These are phyloP conservation scores for Halocaridina rubra DNA, from an alignment of 2,888 invertebrate species.

Conservation along the genomic window DNA sequence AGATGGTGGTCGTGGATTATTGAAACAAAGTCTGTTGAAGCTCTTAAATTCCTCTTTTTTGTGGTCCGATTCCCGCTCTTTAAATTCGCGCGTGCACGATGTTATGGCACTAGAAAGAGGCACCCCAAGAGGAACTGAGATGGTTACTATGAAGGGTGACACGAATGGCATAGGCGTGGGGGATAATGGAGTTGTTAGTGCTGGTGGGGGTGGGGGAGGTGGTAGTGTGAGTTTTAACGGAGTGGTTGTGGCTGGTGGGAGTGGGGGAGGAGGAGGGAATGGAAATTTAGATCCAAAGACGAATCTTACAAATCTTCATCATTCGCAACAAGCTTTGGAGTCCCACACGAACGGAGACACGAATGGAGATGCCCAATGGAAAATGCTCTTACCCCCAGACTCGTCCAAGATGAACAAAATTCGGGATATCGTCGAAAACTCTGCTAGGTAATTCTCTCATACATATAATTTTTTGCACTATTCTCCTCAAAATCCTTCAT, in stretches of 20 bases:
- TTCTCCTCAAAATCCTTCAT: not conserved
- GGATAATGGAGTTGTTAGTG: not conserved
- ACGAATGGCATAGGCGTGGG: slow-evolving; percentile 40
- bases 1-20: slow-evolving; percentile 32
- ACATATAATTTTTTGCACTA: not conserved
- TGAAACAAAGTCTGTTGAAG: too few species aligned
- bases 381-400: slow-evolving; percentile 14
- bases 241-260: not conserved
- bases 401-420: slow-evolving; percentile 53
- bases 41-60: too few species aligned
- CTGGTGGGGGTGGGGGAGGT: not conserved
- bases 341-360: slow-evolving; percentile 21
- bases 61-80: too few species aligned
- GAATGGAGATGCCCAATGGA: slow-evolving; percentile 42
- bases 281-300: not conserved
- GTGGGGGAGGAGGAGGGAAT: not conserved
- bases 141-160: slow-evolving; percentile 50
- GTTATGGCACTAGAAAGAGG: slow-evolving; percentile 41
- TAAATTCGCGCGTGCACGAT: slow-evolving; percentile 11
- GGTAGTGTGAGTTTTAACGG: not conserved
- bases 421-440: slow-evolving; percentile 46
- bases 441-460: slow-evolving; percentile 27
- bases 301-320: not conserved
- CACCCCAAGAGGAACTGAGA: slow-evolving; percentile 9
- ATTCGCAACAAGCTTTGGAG: not conserved